Evolutionary conservation across 2,797 vertebrate species (phyloP).

Genomic region (Macrochelys suwanniensis): DNA sequence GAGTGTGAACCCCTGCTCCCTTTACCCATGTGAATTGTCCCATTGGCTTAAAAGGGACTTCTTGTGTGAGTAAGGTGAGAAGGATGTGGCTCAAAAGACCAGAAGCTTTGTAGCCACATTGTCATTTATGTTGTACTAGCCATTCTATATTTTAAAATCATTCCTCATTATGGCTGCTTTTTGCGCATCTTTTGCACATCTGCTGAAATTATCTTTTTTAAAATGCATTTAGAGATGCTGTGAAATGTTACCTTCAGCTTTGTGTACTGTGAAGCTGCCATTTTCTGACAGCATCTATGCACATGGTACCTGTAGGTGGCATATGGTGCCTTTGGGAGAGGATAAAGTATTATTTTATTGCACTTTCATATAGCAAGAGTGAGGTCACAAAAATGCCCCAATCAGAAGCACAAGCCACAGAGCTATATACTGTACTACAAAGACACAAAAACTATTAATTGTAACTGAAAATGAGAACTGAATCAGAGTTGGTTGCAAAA

Average conservation of each 20-base stretch:
- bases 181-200: conserved; percentile 49
- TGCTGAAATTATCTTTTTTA: neutral
- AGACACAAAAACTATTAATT: neutral
- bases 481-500: neutral
- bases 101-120: neutral
- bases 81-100: neutral
- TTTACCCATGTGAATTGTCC: neutral
- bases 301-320: neutral
- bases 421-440: neutral
- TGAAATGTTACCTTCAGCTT: conserved; percentile 30
- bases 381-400: conserved; percentile 27
- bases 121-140: neutral
- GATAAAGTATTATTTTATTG: conserved; percentile 31
- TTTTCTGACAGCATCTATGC: neutral
- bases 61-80: neutral
- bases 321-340: neutral
- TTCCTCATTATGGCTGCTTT: conserved; percentile 28
- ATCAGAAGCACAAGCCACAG: neutral
- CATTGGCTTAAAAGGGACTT: neutral
- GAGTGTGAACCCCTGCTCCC: neutral
- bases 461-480: neutral
- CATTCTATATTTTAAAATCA: conserved; percentile 35
- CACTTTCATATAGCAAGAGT: conserved; percentile 17
- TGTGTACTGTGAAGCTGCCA: conserved; percentile 15
- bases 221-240: conserved; percentile 49